Evolutionary conservation across 2,113 vertebrate genomes (phyloP).

Genomic region (Cebus imitator): DNA sequence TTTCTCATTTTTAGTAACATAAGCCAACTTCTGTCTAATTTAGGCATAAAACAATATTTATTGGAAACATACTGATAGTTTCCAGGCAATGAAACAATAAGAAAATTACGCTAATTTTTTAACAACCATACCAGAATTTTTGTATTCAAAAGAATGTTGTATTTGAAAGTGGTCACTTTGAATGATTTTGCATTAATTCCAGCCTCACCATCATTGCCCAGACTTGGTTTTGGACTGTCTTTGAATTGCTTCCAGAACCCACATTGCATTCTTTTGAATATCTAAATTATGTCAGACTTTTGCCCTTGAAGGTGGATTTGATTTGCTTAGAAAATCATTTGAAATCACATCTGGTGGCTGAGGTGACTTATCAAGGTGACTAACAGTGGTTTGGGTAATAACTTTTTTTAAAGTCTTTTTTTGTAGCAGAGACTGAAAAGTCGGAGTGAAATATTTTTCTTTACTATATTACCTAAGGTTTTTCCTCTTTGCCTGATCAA

Average conservation of each 20-base stretch:
- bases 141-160: constrained; percentile 19
- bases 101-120: constrained; percentile 35
- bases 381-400: neutral
- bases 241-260: constrained; percentile 47
- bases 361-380: constrained; percentile 37
- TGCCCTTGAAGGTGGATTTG: constrained; percentile 56
- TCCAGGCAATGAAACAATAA: neutral
- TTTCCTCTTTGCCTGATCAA: neutral
- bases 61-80: neutral
- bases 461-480: neutral
- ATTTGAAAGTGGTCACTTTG: neutral
- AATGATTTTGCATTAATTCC: constrained; percentile 12
- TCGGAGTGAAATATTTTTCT: neutral
- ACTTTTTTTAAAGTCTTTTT: neutral
- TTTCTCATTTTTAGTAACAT: neutral
- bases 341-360: constrained; percentile 37
- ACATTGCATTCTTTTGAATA: constrained; percentile 3
- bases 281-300: constrained; percentile 49
- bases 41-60: neutral
- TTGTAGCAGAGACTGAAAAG: neutral
- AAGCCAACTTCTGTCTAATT: neutral
- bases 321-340: constrained; percentile 64
- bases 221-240: neutral
- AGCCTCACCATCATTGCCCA: neutral
- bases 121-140: constrained; percentile 35